Evolutionary conservation across 2,797 vertebrate species (phyloP), one percentile per base, ranked within the genome.

Genomic region (Pangasius krempfi): DNA sequence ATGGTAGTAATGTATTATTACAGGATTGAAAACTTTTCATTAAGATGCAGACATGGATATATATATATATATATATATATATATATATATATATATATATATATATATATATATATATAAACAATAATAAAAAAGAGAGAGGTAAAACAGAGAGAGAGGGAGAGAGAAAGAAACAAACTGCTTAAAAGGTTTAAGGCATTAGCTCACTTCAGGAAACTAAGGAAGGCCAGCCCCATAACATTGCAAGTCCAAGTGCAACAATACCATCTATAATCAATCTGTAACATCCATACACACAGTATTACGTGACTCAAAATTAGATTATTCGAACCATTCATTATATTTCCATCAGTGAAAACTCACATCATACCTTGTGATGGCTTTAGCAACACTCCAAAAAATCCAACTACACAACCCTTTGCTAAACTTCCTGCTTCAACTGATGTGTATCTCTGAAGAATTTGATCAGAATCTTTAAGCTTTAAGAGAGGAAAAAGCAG

Each of bases 391-490:
- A 60, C 44, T 30, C 18, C 37, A 25, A 30, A 60, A 60, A 25
- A 40, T 54, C 84, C 50, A 60, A 25, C 25, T 47, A 58, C 14
- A n/a, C 58, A 73, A 66, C 44, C 40, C 58, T 58, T 7, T 33
- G 37, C 18, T 47, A 68, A 78, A 40, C 68, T 22, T 56, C 58
- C 68, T 50, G 54, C 64, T 33, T 50, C 6, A 8, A 14, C 83
- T 72, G 85, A 54, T 92, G 92, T 88, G 87, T 4, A 56, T 88
- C 90, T 92, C 89, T 93, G 89, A 91, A 52, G 88, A 90, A 90
- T 89, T 91, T 75, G 92, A 92, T 94, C 93, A 93, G 91, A 95
- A 95, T 93, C 91, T 94, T 93, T 94, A 95, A 93, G 96, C 95
- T 96, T 85, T 89, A 88, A 90, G 52, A 84, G n/a, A 87, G 81